Conservation (phyloP, 2,888 invertebrate species). For the Yponomeuta evonymella region DNA sequence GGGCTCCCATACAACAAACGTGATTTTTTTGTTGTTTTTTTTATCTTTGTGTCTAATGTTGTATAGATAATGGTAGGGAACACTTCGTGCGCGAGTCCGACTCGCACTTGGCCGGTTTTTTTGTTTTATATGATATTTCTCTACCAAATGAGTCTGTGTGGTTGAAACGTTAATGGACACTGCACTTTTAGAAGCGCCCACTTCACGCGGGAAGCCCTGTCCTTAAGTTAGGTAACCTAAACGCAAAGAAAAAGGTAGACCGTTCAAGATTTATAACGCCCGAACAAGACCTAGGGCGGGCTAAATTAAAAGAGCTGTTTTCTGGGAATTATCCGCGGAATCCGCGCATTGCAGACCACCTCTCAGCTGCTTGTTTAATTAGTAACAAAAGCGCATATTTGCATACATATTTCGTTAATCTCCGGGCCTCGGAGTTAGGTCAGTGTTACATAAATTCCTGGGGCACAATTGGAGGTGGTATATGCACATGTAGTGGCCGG, state of each 20-base stretch:
- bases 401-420: constrained; percentile 2
- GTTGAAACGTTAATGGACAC: not conserved
- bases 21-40: too few relatives aligned
- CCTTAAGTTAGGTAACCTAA: constrained; percentile 14
- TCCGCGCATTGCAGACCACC: constrained; percentile 11
- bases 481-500: too few relatives aligned
- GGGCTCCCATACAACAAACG: too few relatives aligned
- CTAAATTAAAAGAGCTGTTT: constrained; percentile 11
- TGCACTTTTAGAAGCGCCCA: not conserved
- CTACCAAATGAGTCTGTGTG: too few relatives aligned
- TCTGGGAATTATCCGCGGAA: constrained; percentile 9
- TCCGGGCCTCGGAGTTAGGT: not conserved
- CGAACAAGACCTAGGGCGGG: constrained; percentile 10
- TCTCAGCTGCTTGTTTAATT: constrained; percentile 1
- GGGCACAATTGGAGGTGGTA: too few relatives aligned
- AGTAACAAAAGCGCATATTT: constrained; percentile 12
- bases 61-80: too few relatives aligned
- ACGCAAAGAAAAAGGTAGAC: constrained; percentile 13
- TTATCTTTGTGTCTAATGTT: too few relatives aligned
- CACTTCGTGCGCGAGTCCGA: too few relatives aligned
- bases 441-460: not conserved
- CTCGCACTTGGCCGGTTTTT: too few relatives aligned
- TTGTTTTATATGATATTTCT: too few relatives aligned
- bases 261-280: constrained; percentile 16
- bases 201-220: not conserved